phyloP scores from a whole-genome alignment of 2,888 invertebrate genomes.

The Drosophila pegasa region DNA sequence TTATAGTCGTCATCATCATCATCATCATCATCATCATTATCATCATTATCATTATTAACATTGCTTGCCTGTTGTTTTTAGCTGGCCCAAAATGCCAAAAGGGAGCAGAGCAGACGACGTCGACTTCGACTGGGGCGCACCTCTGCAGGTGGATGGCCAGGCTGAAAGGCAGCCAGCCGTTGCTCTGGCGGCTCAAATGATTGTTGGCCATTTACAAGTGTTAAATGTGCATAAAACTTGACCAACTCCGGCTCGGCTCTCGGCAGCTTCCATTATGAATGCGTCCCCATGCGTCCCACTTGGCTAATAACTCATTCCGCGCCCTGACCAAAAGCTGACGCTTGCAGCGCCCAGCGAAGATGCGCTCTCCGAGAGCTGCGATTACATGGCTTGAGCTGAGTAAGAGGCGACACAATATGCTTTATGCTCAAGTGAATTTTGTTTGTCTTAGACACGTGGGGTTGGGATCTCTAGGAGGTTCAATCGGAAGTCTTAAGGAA shows the following conservation, averaged over 20 bases:
- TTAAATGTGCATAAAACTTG: slow-evolving; percentile 64
- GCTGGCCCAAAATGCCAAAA: slow-evolving; percentile 37
- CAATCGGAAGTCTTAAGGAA: background rate
- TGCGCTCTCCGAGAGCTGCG: too few species aligned
- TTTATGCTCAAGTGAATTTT: background rate
- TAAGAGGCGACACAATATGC: too few species aligned
- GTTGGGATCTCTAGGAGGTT: background rate
- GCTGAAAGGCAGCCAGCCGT: background rate
- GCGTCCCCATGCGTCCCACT: slow-evolving; percentile 37
- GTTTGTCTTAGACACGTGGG: background rate
- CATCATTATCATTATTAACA: slow-evolving; percentile 14
- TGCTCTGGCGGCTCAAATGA: slow-evolving; percentile 31
- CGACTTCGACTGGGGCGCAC: background rate
- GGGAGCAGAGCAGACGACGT: background rate
- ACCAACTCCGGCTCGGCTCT: slow-evolving; percentile 15
- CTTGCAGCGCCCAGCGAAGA: too few species aligned
- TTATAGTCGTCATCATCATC: slow-evolving; percentile 45
- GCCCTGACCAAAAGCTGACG: slow-evolving; percentile 4
- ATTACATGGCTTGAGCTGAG: too few species aligned
- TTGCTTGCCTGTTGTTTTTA: slow-evolving; percentile 30
- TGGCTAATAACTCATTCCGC: slow-evolving; percentile 30
- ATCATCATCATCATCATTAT: slow-evolving; percentile 44
- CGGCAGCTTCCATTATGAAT: slow-evolving; percentile 34
- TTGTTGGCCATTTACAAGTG: slow-evolving; percentile 62
- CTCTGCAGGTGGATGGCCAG: slow-evolving; percentile 4